A percentile compares a stretch with the other conserved stretches of the same genome.
phyloP scores from a whole-genome alignment of 2,888 invertebrate genomes.

The Stegana nigrithorax region DNA sequence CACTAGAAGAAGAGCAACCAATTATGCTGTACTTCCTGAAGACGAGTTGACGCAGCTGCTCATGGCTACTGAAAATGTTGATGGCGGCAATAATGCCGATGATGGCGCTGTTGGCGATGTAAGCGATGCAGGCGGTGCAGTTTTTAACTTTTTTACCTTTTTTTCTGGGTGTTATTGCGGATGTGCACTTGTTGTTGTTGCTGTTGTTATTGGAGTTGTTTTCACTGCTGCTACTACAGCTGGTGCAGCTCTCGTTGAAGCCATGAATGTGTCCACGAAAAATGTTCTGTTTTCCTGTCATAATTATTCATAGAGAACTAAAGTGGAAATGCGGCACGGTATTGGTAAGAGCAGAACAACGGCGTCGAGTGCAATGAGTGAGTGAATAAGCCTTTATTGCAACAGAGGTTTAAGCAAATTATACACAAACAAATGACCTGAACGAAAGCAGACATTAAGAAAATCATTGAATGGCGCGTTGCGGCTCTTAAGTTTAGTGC shows the following conservation, averaged over 20 bases:
- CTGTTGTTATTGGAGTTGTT: neutral
- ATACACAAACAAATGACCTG: conserved; percentile 37
- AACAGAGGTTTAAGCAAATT: conserved; percentile 24
- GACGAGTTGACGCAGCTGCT: too few species aligned
- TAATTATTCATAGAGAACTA: conserved; percentile 51
- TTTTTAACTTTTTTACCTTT: neutral
- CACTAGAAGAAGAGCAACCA: too few species aligned
- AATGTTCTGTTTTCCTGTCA: conserved; percentile 23
- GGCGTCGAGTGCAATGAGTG: neutral
- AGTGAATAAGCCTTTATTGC: neutral
- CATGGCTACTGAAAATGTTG: too few species aligned
- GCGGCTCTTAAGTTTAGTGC: too few species aligned
- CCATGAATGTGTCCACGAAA: conserved; percentile 6
- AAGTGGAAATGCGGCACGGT: conserved; percentile 41
- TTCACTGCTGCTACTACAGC: neutral
- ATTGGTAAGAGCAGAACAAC: neutral
- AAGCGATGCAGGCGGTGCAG: too few species aligned
- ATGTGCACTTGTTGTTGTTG: neutral
- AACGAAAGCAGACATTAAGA: too few species aligned
- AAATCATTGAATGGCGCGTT: too few species aligned
- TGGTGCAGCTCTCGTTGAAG: neutral
- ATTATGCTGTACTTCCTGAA: too few species aligned
- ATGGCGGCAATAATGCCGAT: too few species aligned
- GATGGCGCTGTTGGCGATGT: too few species aligned
- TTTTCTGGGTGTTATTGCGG: neutral